These are phyloP conservation scores for Petrolisthes manimaculis DNA, from an alignment of 2,888 invertebrate genomes.

Conservation along the genomic window DNA sequence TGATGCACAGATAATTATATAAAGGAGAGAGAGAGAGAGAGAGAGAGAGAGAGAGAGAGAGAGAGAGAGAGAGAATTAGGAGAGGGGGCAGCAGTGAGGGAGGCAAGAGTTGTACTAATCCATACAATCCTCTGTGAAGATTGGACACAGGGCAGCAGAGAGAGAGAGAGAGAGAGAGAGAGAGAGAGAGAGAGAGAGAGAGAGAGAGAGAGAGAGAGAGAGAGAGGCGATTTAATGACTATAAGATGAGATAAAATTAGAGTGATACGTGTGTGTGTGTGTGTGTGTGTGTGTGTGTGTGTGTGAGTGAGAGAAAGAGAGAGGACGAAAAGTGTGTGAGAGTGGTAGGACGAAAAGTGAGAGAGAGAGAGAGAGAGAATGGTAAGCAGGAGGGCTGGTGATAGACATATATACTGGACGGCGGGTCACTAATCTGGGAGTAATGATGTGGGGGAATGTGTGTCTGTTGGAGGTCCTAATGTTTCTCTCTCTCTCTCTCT, in stretches of 20 bases:
- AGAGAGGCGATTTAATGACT: neutral
- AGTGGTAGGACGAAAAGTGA: neutral
- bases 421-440: slow-evolving; percentile 29
- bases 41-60: neutral
- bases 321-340: neutral
- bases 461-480: slow-evolving; percentile 24
- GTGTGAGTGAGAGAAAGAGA: neutral
- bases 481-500: slow-evolving; percentile 20
- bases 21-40: neutral
- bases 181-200: slow-evolving; percentile 12
- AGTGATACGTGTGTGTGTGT: neutral
- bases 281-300: slow-evolving; percentile 12
- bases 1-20: neutral
- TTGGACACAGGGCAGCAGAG: neutral
- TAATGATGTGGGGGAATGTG: slow-evolving; percentile 40
- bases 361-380: slow-evolving; percentile 4
- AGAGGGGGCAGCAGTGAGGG: neutral
- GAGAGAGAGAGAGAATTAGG: neutral
- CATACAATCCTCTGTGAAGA: neutral
- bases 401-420: too few relatives aligned
- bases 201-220: slow-evolving; percentile 7
- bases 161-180: neutral
- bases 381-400: neutral
- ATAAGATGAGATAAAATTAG: neutral
- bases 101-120: neutral